Base-by-base conservation (phyloP, 2,113 vertebrate species). In the Mionectes macconnelli region DNA sequence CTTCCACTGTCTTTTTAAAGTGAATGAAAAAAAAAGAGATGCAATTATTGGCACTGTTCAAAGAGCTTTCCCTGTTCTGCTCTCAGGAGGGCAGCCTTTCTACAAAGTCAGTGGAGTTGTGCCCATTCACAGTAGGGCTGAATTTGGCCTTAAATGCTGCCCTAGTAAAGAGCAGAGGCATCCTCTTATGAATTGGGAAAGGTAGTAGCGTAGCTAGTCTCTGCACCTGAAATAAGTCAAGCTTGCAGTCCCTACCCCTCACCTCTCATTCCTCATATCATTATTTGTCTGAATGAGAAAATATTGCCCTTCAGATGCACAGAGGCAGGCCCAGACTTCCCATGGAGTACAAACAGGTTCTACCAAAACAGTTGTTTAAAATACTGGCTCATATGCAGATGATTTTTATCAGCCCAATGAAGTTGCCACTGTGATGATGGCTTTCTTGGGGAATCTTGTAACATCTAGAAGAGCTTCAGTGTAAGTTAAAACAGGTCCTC, bases 1-100 rank as follows among this genome's bases (percentile, higher is more conserved):
- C 94, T 95, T 97, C 90, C 64, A 93, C 68, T 90, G 79, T 91
- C 90, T 90, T 93, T 94, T 92, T 92, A 96, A 93, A 97, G 84
- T 22, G 68, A 94, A 94, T 83, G 10, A 14, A 52, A 77, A 73
- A 69, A 90, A 88, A 57, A 74, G 35, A 86, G 42, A 60, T 84
- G 79, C 85, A 93, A 95, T 90, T 94, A 95, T 94, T 96, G 93
- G 83, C 90, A 86, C 87, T 81, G 85, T 88, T 97, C 93, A 93
- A 93, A 93, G 72, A 94, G 76, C 33, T 93, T 88, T 92, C 67
- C 45, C 76, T 88, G 83, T 90, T 90, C 79, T 94, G 55, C 79
- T 93, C 72, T 93, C 55, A 88, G 88, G 90, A 95, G 91, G 52
- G 85, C 87, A 90, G 87, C 33, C 68, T 90, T 94, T 92, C 47